phyloP scores from a whole-genome alignment of 2,797 vertebrate species.

The Neoniphon sammara region DNA sequence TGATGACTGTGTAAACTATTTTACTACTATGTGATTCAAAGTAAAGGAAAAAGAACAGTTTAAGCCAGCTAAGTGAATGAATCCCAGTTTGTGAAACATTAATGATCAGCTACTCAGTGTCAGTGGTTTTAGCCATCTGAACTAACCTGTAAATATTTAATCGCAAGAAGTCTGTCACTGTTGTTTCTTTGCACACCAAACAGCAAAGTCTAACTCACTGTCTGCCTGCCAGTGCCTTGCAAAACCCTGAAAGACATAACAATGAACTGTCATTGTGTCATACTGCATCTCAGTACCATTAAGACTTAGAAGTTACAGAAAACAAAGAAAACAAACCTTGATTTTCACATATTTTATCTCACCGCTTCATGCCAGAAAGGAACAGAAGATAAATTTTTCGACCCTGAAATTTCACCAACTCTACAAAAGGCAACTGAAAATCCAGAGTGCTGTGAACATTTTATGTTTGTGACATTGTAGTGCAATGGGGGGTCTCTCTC shows the following conservation, averaged over 20 bases:
- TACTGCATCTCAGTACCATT: not conserved
- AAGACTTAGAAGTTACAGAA: not conserved
- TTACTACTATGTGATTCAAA: no score
- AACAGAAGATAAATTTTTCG: not conserved
- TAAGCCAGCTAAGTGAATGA: slow-evolving; percentile 21
- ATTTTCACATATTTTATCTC: not conserved
- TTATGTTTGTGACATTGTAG: no score
- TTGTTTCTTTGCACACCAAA: slow-evolving; percentile 32
- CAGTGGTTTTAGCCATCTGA: slow-evolving; percentile 39
- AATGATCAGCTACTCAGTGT: slow-evolving; percentile 20
- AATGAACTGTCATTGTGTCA: not conserved
- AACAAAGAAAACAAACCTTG: not conserved
- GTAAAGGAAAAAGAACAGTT: slow-evolving; percentile 21
- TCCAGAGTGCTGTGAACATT: slow-evolving; percentile 16
- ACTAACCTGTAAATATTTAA: slow-evolving; percentile 53
- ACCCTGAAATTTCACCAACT: not conserved
- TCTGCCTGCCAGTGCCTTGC: not conserved
- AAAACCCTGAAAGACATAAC: slow-evolving; percentile 4
- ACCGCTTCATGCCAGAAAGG: not conserved
- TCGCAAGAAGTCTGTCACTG: slow-evolving; percentile 32
- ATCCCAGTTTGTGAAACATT: slow-evolving; percentile 31
- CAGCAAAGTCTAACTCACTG: slow-evolving; percentile 1
- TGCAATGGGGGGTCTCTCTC: no score
- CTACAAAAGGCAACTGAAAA: no score
- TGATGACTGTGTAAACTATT: no score